Percentiles rank a stretch among this genome's conserved stretches.
Evolutionary conservation across 2,888 invertebrate genomes (phyloP).

Genomic region (Netelia inedita): DNA sequence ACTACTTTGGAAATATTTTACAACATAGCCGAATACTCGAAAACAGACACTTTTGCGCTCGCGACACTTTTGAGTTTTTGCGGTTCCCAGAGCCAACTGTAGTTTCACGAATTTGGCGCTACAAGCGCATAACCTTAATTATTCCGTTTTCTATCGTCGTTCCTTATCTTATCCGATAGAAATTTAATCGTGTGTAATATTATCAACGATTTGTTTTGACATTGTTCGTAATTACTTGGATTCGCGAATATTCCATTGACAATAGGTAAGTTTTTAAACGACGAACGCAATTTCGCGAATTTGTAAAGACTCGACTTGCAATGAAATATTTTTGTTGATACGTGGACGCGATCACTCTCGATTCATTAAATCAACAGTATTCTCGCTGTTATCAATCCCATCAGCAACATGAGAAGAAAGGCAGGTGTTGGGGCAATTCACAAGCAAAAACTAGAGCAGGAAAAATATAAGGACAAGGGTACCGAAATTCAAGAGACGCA

Average conservation of each 20-base stretch:
- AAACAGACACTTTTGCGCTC: background rate
- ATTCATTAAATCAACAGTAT: background rate
- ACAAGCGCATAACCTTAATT: background rate
- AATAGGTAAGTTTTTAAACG: conserved; percentile 23
- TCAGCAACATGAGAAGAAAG: conserved; percentile 90
- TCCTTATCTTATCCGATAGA: background rate
- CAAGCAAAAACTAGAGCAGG: conserved; percentile 94
- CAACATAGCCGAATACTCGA: conserved; percentile 33
- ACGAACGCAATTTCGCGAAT: background rate
- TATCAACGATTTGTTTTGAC: background rate
- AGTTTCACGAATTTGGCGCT: conserved; percentile 4
- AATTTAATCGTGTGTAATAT: conserved; percentile 9
- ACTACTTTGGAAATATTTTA: conserved; percentile 20
- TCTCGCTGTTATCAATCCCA: background rate
- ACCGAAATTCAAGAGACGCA: conserved; percentile 96
- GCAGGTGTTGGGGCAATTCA: conserved; percentile 96
- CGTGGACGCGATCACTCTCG: background rate
- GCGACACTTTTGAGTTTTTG: conserved; percentile 42
- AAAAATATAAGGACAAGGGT: conserved; percentile 96
- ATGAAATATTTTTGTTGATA: conserved; percentile 9
- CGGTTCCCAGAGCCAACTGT: conserved; percentile 4
- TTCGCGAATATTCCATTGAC: background rate
- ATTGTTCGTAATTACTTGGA: background rate
- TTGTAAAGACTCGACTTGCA: background rate
- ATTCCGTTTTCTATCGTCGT: conserved; percentile 2